A percentile compares a stretch with the other conserved stretches of the same genome.
These are phyloP conservation scores for Cryptus armator DNA, from an alignment of 2,888 invertebrate genomes.

Conservation along the genomic window DNA sequence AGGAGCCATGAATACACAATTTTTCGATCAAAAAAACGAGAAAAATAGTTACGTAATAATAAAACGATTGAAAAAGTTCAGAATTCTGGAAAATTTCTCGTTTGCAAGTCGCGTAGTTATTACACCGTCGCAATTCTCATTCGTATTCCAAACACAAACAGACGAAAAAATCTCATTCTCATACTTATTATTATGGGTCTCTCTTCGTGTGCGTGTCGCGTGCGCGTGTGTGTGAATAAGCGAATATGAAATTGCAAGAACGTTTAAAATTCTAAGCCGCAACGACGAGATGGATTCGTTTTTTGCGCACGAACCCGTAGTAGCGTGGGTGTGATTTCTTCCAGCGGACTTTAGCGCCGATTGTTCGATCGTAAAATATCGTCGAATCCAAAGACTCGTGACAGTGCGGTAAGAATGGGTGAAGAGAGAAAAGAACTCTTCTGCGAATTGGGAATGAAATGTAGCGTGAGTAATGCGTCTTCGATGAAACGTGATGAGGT, in stretches of 20 bases:
- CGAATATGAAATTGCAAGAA: conserved; percentile 28
- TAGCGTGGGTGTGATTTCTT: conserved; percentile 25
- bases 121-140: conserved; percentile 28
- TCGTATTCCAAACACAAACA: conserved; percentile 4
- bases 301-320: neutral
- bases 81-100: conserved; percentile 19
- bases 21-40: neutral
- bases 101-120: conserved; percentile 10
- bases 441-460: conserved; percentile 51
- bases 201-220: neutral
- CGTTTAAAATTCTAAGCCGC: conserved; percentile 30
- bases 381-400: conserved; percentile 31
- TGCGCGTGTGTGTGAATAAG: neutral
- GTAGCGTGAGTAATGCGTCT: conserved; percentile 47
- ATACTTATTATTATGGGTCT: neutral
- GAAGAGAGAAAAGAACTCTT: conserved; percentile 36
- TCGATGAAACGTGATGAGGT: conserved; percentile 55
- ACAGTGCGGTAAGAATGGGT: conserved; percentile 2
- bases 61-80: neutral
- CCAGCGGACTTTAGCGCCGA: conserved; percentile 8
- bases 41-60: neutral
- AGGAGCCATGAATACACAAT: neutral
- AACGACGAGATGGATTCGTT: neutral
- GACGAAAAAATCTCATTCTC: neutral
- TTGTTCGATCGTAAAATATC: conserved; percentile 37